Percentiles rank a stretch among this genome's conserved stretches.
phyloP scores from a whole-genome alignment of 2,113 vertebrate species.

The Phrynosoma blainvillii region DNA sequence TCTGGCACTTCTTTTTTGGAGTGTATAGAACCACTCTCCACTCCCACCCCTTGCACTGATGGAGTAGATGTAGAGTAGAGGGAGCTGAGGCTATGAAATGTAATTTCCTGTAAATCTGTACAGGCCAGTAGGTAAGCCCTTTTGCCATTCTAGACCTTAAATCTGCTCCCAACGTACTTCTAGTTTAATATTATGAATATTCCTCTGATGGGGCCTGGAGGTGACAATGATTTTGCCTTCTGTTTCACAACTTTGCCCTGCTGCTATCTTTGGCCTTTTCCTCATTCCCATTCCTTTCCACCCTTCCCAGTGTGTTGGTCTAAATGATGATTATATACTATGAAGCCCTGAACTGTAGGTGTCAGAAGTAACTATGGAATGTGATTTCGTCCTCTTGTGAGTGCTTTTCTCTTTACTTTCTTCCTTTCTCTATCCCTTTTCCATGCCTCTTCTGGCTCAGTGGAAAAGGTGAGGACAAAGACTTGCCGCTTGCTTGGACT shows the following conservation, averaged over 20 bases:
- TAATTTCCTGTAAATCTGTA: conserved; percentile 45
- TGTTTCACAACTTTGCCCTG: conserved; percentile 16
- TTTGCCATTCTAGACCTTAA: conserved; percentile 54
- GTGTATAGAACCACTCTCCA: neutral
- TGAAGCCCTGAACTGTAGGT: conserved; percentile 76
- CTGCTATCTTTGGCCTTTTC: conserved; percentile 38
- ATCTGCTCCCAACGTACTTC: conserved; percentile 48
- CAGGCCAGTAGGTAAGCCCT: conserved; percentile 54
- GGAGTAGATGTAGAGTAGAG: neutral
- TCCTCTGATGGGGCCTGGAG: conserved; percentile 52
- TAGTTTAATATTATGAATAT: conserved; percentile 40
- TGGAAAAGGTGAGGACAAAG: conserved; percentile 80
- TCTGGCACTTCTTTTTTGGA: conserved; percentile 11
- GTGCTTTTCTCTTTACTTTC: conserved; percentile 72
- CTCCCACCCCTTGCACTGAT: neutral
- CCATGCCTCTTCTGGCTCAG: conserved; percentile 73
- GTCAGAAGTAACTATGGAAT: conserved; percentile 86
- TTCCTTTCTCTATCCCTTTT: conserved; percentile 73
- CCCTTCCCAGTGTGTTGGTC: conserved; percentile 75
- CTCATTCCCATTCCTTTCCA: conserved; percentile 59
- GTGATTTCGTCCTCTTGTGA: conserved; percentile 84
- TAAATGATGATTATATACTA: conserved; percentile 69
- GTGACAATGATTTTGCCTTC: conserved; percentile 51
- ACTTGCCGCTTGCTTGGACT: conserved; percentile 81
- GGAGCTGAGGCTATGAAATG: conserved; percentile 19